Conservation (phyloP, 2,888 invertebrate genomes). For the Nineta flava region DNA sequence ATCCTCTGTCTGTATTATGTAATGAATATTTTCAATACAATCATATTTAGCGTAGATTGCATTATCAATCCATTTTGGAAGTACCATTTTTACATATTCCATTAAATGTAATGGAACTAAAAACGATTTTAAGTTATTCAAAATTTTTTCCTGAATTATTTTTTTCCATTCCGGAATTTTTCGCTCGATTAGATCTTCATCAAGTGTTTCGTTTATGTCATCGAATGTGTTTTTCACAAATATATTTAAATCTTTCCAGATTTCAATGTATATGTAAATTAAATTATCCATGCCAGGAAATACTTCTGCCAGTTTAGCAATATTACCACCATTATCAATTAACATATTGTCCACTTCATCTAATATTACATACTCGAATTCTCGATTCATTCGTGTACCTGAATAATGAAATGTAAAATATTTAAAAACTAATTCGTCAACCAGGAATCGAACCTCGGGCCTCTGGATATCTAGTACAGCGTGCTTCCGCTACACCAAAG, state of each 20-base stretch:
- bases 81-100: conserved; percentile 2
- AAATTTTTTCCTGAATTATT: neutral
- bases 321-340: conserved; percentile 8
- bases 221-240: neutral
- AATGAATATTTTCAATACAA: conserved; percentile 3
- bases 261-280: conserved; percentile 6
- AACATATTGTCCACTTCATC: conserved; percentile 10
- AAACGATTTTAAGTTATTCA: neutral
- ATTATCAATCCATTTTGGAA: conserved; percentile 6
- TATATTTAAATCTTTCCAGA: conserved; percentile 8
- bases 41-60: conserved; percentile 7
- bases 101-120: conserved; percentile 1
- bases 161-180: conserved; percentile 1
- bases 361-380: conserved; percentile 5
- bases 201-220: neutral
- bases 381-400: neutral
- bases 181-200: neutral
- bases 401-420: too few species aligned
- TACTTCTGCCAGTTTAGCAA: conserved; percentile 6
- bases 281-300: conserved; percentile 8
- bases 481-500: too few species aligned
- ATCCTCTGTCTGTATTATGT: conserved; percentile 1
- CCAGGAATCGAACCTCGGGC: too few species aligned
- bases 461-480: too few species aligned
- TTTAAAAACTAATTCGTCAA: too few species aligned